These are phyloP conservation scores for Monochamus saltuarius DNA, from an alignment of 1,140 invertebrate genomes.

Conservation along the genomic window DNA sequence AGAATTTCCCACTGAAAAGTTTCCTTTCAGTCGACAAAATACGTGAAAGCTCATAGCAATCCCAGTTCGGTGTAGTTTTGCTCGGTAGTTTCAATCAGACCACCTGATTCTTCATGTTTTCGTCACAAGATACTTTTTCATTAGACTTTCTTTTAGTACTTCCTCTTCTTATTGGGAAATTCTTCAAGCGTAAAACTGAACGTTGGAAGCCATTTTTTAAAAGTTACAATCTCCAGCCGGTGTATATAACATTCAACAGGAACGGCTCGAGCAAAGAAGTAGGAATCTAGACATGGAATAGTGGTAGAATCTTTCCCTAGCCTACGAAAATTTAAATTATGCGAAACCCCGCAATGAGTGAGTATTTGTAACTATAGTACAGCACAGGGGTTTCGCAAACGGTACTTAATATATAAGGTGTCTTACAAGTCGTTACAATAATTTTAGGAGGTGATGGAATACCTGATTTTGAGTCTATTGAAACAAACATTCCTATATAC, in stretches of 20 bases:
- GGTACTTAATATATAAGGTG: no score
- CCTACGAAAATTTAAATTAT: no score
- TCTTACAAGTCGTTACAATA: no score
- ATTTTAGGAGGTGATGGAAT: no score
- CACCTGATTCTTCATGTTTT: conserved; percentile 36
- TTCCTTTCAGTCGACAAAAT: conserved; percentile 15
- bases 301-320: background rate
- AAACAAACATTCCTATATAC: no score
- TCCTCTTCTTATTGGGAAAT: conserved; percentile 35
- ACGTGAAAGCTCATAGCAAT: conserved; percentile 2
- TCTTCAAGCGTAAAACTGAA: conserved; percentile 36
- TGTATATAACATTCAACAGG: conserved; percentile 34
- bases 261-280: conserved; percentile 10
- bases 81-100: conserved; percentile 28
- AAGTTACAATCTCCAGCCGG: conserved; percentile 36
- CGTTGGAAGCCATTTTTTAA: conserved; percentile 34
- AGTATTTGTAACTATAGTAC: no score
- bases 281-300: conserved; percentile 7
- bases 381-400: no score
- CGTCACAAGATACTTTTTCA: conserved; percentile 37
- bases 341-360: no score
- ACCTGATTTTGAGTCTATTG: no score
- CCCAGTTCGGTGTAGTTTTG: conserved; percentile 18
- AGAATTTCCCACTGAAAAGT: conserved; percentile 16
- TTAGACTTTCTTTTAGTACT: conserved; percentile 31